Evolutionary conservation across 2,888 invertebrate species (phyloP).

Genomic region (Calameuta pallipes): DNA sequence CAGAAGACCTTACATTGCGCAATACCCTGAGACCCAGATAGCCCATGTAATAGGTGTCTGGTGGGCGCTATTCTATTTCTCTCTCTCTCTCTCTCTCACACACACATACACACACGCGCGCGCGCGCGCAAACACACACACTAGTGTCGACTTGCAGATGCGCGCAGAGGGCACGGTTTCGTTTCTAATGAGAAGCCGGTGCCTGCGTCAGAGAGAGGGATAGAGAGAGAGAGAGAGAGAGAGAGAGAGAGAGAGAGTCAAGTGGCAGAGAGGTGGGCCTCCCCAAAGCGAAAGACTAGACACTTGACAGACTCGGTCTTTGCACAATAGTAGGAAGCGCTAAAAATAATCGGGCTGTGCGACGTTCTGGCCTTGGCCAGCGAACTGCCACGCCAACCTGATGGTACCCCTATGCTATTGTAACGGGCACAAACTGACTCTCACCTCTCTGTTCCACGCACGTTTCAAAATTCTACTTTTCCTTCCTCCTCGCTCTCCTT

Average conservation of each 20-base stretch:
- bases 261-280: constrained; percentile 25
- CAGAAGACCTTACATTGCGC: not conserved
- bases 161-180: not conserved
- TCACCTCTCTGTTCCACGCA: not conserved
- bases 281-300: constrained; percentile 42
- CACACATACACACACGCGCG: too few relatives aligned
- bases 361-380: constrained; percentile 50
- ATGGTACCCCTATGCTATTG: constrained; percentile 22
- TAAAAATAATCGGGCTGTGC: constrained; percentile 46
- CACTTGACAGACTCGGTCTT: constrained; percentile 52
- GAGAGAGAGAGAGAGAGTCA: not conserved
- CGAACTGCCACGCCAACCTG: constrained; percentile 46
- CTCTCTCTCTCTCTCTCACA: not conserved
- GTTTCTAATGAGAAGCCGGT: not conserved
- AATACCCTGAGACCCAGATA: not conserved
- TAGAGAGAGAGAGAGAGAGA: constrained; percentile 5
- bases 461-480: not conserved
- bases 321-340: constrained; percentile 55
- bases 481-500: not conserved
- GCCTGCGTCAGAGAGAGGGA: not conserved
- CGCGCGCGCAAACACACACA: too few relatives aligned
- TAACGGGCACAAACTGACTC: not conserved
- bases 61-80: not conserved
- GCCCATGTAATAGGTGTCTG: not conserved
- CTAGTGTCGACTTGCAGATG: not conserved